Evolutionary conservation across 2,888 invertebrate genomes (phyloP).

Genomic region (Hybos culiciformis): DNA sequence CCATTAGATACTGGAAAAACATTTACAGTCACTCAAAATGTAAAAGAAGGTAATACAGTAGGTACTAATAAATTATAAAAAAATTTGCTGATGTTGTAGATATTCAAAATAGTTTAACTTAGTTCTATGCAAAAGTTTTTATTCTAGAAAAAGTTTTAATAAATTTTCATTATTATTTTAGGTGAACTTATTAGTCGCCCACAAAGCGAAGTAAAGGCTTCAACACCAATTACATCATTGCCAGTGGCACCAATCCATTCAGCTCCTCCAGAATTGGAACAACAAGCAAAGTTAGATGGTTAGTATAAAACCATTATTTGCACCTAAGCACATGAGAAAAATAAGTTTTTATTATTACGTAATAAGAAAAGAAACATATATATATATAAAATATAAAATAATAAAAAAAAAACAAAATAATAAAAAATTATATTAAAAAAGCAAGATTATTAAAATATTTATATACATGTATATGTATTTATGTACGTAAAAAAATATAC

Average conservation of each 20-base stretch:
- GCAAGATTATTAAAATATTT: too few relatives aligned
- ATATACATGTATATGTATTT: too few relatives aligned
- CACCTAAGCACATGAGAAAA: neutral
- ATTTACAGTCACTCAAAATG: conserved; percentile 85
- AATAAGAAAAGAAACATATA: too few relatives aligned
- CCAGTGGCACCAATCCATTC: conserved; percentile 55
- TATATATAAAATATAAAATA: too few relatives aligned
- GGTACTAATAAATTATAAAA: conserved; percentile 1
- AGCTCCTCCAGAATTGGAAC: conserved; percentile 50
- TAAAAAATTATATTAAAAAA: too few relatives aligned
- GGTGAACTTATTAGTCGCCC: conserved; percentile 69
- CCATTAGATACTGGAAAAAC: conserved; percentile 87
- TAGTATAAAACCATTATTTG: conserved; percentile 18
- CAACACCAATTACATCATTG: conserved; percentile 49
- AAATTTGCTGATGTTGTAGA: neutral
- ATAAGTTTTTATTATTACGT: neutral
- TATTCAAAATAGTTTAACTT: neutral
- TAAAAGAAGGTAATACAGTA: conserved; percentile 49
- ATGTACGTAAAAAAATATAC: too few relatives aligned
- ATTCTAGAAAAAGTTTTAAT: neutral
- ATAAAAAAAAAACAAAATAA: too few relatives aligned
- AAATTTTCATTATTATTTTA: conserved; percentile 25
- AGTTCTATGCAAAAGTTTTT: neutral
- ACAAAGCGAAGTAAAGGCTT: conserved; percentile 75
- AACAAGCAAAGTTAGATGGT: conserved; percentile 44